These are phyloP conservation scores for Eupithecia subumbrata DNA, from an alignment of 2,888 invertebrate species.

Conservation along the genomic window DNA sequence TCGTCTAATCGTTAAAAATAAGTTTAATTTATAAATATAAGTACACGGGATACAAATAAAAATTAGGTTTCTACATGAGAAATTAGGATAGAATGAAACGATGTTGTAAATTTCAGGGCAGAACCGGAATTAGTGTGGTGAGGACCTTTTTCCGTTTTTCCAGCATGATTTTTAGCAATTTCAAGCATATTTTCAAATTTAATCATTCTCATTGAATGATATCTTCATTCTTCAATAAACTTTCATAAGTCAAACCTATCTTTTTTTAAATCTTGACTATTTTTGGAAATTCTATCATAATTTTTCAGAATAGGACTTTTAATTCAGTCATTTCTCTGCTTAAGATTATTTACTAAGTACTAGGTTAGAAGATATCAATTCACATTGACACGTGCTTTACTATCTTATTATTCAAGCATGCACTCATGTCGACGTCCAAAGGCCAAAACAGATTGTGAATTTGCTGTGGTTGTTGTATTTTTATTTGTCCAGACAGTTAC, in stretches of 20 bases:
- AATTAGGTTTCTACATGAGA: slow-evolving; percentile 12
- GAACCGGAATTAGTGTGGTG: slow-evolving; percentile 76
- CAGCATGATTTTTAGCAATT: slow-evolving; percentile 64
- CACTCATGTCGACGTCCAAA: slow-evolving; percentile 15
- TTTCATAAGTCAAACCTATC: not conserved
- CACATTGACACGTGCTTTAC: slow-evolving; percentile 26
- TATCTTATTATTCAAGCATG: slow-evolving; percentile 25
- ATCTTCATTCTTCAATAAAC: slow-evolving; percentile 9
- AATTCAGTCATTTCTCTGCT: not conserved
- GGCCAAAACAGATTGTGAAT: slow-evolving; percentile 15
- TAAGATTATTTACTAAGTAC: slow-evolving; percentile 38
- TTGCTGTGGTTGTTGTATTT: not conserved
- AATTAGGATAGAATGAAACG: slow-evolving; percentile 58
- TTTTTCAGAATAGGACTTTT: slow-evolving; percentile 8
- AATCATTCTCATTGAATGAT: slow-evolving; percentile 32
- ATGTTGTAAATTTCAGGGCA: slow-evolving; percentile 75
- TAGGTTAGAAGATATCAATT: slow-evolving; percentile 27
- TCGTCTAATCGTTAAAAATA: not conserved
- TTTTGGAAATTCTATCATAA: slow-evolving; percentile 9
- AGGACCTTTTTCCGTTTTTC: slow-evolving; percentile 66
- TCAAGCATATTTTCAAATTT: slow-evolving; percentile 24
- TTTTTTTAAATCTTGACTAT: slow-evolving; percentile 7
- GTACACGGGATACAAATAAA: slow-evolving; percentile 15
- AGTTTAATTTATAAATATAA: not conserved
- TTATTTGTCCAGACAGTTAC: not conserved